phyloP scores from a whole-genome alignment of 2,888 invertebrate species.

The Pardosa pseudoannulata region DNA sequence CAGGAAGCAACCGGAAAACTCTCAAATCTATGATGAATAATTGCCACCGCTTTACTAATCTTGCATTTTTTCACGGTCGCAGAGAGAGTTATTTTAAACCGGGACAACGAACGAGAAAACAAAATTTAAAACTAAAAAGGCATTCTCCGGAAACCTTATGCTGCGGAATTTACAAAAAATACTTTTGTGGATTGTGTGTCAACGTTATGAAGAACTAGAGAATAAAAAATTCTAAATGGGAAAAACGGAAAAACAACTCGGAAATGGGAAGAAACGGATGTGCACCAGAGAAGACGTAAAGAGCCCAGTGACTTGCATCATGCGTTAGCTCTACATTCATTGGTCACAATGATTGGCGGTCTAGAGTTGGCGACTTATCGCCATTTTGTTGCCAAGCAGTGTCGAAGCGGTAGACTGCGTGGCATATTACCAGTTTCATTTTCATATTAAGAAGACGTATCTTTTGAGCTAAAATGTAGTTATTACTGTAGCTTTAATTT shows the following conservation, averaged over 20 bases:
- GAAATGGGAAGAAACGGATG: not conserved
- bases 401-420: not conserved
- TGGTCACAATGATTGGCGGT: not conserved
- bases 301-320: conserved; percentile 35
- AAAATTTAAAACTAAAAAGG: too few relatives aligned
- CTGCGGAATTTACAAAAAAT: not conserved
- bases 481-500: too few relatives aligned
- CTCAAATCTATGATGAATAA: too few relatives aligned
- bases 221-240: not conserved
- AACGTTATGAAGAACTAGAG: not conserved
- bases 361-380: conserved; percentile 52
- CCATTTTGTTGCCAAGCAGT: conserved; percentile 23
- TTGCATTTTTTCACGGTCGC: too few relatives aligned
- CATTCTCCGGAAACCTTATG: not conserved
- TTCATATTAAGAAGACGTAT: too few relatives aligned
- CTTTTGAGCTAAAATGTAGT: too few relatives aligned
- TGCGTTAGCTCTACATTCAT: conserved; percentile 3
- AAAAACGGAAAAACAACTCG: not conserved
- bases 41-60: too few relatives aligned
- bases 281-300: conserved; percentile 27
- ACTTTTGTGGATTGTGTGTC: not conserved
- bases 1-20: too few relatives aligned
- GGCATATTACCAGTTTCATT: too few relatives aligned
- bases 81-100: too few relatives aligned
- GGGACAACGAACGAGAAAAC: too few relatives aligned